Base-by-base conservation (phyloP, 1,140 invertebrate genomes). In the Stenopsyche tienmushanensis region DNA sequence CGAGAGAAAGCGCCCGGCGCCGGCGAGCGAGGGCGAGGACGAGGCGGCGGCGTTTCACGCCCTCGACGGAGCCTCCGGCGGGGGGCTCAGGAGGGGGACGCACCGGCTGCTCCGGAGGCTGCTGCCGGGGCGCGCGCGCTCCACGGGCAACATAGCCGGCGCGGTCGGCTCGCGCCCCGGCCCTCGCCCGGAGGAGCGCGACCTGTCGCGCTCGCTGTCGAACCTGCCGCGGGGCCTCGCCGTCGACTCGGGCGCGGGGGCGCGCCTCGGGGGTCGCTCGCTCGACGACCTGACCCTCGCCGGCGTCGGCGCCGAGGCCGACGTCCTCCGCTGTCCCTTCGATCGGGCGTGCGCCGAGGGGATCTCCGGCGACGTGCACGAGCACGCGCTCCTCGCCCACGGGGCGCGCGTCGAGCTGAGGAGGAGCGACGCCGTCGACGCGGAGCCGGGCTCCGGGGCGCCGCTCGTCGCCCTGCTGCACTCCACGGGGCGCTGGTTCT, bases 131-230 rank as follows among this genome's bases (percentile, higher is more conserved):
- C 24, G 68, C 2, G 68, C 68, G 3, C 54, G 64, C 0, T 70
- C 68, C 7, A 70, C 68, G 1, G 68, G 68, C 20, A 70, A 70
- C 17, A 66, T 70, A 15, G 47, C 64, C n/a, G 54, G 67, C 10
- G 54, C 63, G 0, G 21, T 49, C 10, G 45, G 50, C 25, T 52
- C 64, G 2, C 39, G 50, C 34, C 20, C 24, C 15, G 39, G 17
- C 7, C 34, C 39, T 8, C 23, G 59, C 15, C 8, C 45, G 1
- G 64, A 66, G 17, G 60, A 66, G 1, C 41, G 64, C 13, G 64
- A 64, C 24, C 29, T 70, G 0, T 66, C 68, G 0, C 59, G 68
- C 15, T 70, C 68, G 1, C 29, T 70, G 5, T 62, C 54, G 17
- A 70, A 42, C 26, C 47, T 70, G n/a, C n/a, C n/a, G n/a, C n/a